Percentiles rank a stretch among this genome's conserved stretches.
phyloP scores from a whole-genome alignment of 2,888 invertebrate genomes.

The Melolontha melolontha region DNA sequence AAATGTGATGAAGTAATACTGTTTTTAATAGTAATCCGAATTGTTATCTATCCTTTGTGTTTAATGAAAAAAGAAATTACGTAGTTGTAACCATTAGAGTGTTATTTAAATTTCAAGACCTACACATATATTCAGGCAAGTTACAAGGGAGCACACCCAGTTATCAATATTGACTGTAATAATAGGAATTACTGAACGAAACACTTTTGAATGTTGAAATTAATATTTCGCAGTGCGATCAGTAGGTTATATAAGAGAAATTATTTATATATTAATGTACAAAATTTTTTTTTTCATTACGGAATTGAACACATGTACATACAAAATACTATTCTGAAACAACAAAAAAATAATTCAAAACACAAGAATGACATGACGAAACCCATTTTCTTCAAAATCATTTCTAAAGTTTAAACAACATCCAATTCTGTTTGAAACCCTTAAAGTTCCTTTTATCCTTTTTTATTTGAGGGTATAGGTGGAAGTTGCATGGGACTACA shows the following conservation, averaged over 20 bases:
- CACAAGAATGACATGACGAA: too few species aligned
- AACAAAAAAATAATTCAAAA: too few species aligned
- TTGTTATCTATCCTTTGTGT: constrained; percentile 27
- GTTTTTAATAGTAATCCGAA: constrained; percentile 27
- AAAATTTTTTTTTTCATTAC: too few species aligned
- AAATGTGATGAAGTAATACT: constrained; percentile 39
- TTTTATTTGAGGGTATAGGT: too few species aligned
- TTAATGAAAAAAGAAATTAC: constrained; percentile 30
- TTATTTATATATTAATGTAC: too few species aligned
- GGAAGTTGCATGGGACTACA: too few species aligned
- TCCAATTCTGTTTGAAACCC: too few species aligned
- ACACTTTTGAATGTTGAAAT: background rate
- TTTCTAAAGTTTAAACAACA: too few species aligned
- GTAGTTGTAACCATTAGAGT: constrained; percentile 12
- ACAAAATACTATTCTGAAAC: too few species aligned
- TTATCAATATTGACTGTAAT: background rate
- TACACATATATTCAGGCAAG: constrained; percentile 1
- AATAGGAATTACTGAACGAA: background rate
- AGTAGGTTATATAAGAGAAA: background rate
- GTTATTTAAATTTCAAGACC: constrained; percentile 14
- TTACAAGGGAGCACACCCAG: constrained; percentile 12
- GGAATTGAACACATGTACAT: constrained; percentile 1
- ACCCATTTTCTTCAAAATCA: too few species aligned
- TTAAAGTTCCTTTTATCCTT: too few species aligned
- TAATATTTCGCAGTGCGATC: background rate